Conservation (phyloP, 2,113 vertebrate genomes). For the Emberiza fucata region DNA sequence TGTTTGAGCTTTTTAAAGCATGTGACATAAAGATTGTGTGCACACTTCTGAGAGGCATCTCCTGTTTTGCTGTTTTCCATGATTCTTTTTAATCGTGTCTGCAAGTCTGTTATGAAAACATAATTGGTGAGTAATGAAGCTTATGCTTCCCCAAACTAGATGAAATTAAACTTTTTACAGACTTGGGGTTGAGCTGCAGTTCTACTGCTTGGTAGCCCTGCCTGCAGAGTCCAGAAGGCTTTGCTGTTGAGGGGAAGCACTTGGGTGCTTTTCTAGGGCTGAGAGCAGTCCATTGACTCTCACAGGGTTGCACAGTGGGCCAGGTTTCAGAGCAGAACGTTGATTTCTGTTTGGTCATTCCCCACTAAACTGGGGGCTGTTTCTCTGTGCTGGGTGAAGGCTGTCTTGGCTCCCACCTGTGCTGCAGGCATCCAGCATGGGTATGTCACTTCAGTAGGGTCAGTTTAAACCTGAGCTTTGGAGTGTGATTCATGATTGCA, state of each 20-base stretch:
- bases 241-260: background rate
- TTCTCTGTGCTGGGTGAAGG: background rate
- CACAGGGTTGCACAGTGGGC: rapidly evolving
- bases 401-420: rapidly evolving
- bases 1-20: background rate
- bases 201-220: background rate
- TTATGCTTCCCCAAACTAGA: background rate
- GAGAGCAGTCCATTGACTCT: background rate
- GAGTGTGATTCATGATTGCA: background rate
- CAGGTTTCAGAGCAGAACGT: background rate
- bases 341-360: background rate
- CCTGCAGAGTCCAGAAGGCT: background rate
- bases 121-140: background rate
- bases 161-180: background rate
- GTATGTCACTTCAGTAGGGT: background rate
- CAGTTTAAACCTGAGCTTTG: background rate
- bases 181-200: rapidly evolving
- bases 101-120: background rate
- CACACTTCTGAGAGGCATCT: background rate
- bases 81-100: background rate
- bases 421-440: background rate
- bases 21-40: background rate
- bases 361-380: background rate
- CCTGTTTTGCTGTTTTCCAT: background rate
- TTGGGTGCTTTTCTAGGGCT: background rate